Evolutionary conservation across 2,113 vertebrate species (phyloP), one percentile per base, ranked within the genome.

Genomic region (Rhizomys pruinosus): DNA sequence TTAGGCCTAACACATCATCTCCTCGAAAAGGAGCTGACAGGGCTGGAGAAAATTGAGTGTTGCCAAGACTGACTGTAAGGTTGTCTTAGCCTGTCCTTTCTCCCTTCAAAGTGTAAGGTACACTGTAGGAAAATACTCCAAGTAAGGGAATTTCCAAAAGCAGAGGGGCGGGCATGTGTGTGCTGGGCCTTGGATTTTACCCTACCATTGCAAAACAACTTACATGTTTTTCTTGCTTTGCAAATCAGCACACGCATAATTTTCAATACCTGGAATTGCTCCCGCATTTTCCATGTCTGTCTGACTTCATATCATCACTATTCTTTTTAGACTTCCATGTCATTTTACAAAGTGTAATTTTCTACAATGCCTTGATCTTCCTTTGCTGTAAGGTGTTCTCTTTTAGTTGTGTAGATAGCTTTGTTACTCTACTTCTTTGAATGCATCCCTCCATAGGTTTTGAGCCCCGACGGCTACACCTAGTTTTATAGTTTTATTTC

Each of bases 101-200:
- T 95, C 94, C 94, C 80, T 94, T 98, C 98, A 98, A 90, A 97
- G 39, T 98, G 69, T 27, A 37, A 34, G 63, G 32, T 68, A 44
- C 15, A 55, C n/a, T 44, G 57, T 37, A 86, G 5, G 12, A 25
- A 3, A 89, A 80, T 68, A 84, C 52, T 32, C 42, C 39, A 74
- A 82, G 69, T 74, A 82, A 57, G 52, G 76, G 29, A 86, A 94
- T 77, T 69, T 74, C 42, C 61, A 52, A 68, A n/a, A 55, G 10
- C 12, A 88, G 44, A 72, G 11, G 42, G 3, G n/a, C 4, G 20
- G 3, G 4, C 59, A 16, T 61, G 15, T 15, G 5, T 52, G 47
- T 52, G 47, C 6, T 52, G 47, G 13, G n/a, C 2, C 2, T 4
- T 32, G 3, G 37, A 42, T 84, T 44, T 81, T 73, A 88, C 76